Evolutionary conservation across 2,113 vertebrate species (phyloP).

Genomic region (Heterochromis multidens): DNA sequence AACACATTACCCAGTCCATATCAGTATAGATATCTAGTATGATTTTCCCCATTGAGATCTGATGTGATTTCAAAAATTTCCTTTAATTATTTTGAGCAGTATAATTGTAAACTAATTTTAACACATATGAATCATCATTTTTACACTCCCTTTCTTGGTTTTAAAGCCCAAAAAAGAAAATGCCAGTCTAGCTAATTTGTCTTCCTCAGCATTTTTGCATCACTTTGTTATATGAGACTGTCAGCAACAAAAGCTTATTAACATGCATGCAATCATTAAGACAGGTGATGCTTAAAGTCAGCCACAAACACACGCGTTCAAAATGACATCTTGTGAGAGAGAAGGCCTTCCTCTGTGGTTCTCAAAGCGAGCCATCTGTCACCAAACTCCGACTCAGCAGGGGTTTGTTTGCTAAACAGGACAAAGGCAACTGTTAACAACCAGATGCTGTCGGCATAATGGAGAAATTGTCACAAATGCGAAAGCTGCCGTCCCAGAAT

Average conservation of each 20-base stretch:
- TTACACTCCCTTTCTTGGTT: neutral
- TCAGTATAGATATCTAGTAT: neutral
- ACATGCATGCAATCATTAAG: neutral
- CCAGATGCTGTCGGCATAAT: constrained; percentile 47
- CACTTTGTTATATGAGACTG: neutral
- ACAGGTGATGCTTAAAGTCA: neutral
- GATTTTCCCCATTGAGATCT: neutral
- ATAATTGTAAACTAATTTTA: neutral
- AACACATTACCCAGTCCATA: neutral
- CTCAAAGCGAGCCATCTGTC: constrained; percentile 56
- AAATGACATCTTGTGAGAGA: constrained; percentile 7
- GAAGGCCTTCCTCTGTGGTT: neutral
- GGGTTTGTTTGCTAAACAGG: constrained; percentile 31
- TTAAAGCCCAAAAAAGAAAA: neutral
- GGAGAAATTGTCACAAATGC: constrained; percentile 1
- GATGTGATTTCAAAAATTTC: neutral
- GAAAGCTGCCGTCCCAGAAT: neutral
- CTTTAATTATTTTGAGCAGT: neutral
- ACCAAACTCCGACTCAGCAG: constrained; percentile 18
- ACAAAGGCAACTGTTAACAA: constrained; percentile 35
- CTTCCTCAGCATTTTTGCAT: neutral
- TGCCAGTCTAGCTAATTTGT: neutral
- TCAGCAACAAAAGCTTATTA: neutral
- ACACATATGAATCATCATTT: neutral
- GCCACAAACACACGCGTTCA: neutral